These are phyloP conservation scores for Spodoptera litura DNA, from an alignment of 1,140 invertebrate species.

Conservation along the genomic window DNA sequence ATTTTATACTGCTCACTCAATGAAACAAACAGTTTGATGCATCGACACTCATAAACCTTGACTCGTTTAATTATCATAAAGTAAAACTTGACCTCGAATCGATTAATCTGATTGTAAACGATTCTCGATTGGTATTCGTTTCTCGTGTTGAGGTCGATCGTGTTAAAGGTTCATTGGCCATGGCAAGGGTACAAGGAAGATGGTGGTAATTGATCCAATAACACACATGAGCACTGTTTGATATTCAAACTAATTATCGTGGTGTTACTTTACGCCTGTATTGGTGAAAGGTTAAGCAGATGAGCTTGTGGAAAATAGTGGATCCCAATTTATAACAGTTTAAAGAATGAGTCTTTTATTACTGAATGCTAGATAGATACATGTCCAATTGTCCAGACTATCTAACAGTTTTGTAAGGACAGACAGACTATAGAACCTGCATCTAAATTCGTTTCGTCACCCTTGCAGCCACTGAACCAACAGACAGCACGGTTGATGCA, in stretches of 20 bases:
- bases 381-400: too few species aligned
- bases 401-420: too few species aligned
- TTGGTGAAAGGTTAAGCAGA: too few species aligned
- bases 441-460: too few species aligned
- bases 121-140: conserved; percentile 36
- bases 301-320: too few species aligned
- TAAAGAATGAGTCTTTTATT: too few species aligned
- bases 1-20: not conserved
- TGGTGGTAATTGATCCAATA: conserved; percentile 12
- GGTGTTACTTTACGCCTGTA: too few species aligned
- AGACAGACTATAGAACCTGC: too few species aligned
- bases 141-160: conserved; percentile 31
- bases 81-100: conserved; percentile 30
- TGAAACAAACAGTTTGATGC: not conserved
- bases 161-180: conserved; percentile 36
- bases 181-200: conserved; percentile 34
- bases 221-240: not conserved
- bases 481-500: too few species aligned
- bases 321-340: too few species aligned
- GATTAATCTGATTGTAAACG: conserved; percentile 41
- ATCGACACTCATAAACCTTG: conserved; percentile 18
- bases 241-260: not conserved
- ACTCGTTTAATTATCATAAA: conserved; percentile 14
- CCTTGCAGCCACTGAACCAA: too few species aligned
- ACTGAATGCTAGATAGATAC: too few species aligned